Conservation (phyloP, 2,888 invertebrate genomes). For the Tipula unca region DNA sequence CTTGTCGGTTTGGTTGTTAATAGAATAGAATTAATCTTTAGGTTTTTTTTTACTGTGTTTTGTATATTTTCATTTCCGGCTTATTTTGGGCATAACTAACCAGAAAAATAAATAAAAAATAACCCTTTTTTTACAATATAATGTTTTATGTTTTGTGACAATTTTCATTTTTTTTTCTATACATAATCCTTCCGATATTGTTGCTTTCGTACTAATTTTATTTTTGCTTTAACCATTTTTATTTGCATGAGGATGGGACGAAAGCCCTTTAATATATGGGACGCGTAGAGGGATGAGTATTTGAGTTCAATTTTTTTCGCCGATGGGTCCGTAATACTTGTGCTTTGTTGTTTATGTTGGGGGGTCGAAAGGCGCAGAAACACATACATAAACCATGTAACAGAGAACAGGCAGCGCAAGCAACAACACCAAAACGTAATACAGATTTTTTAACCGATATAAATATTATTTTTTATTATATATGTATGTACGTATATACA, state of each 20-base stretch:
- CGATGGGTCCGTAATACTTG: background rate
- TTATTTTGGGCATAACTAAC: background rate
- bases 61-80: background rate
- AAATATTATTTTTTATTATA: background rate
- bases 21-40: background rate
- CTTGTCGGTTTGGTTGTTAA: background rate
- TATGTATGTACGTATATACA: too few species aligned
- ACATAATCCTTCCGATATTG: background rate
- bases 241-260: background rate
- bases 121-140: background rate
- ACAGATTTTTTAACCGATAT: background rate
- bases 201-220: background rate
- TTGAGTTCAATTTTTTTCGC: background rate
- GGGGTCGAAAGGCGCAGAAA: background rate
- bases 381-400: background rate
- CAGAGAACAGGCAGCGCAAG: background rate
- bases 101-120: background rate
- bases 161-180: background rate
- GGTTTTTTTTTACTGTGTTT: background rate
- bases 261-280: background rate
- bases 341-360: background rate
- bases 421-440: background rate
- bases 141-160: constrained; percentile 14
- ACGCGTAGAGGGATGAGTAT: background rate
- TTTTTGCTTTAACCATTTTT: background rate